Percentiles rank a stretch among this genome's conserved stretches.
These are phyloP conservation scores for Torymus auratus DNA, from an alignment of 2,888 invertebrate genomes.

Conservation along the genomic window DNA sequence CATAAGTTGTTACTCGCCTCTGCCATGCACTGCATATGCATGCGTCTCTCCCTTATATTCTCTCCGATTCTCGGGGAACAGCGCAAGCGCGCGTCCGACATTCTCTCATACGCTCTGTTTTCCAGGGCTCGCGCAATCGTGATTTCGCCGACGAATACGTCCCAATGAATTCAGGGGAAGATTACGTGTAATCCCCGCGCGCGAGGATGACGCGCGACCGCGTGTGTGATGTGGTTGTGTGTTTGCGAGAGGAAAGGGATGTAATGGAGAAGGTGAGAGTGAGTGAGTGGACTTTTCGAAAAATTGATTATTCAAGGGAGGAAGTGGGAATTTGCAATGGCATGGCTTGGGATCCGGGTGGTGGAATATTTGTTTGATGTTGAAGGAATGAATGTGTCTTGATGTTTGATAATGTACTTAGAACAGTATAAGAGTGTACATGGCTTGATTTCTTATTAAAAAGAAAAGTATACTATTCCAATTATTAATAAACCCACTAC, in stretches of 20 bases:
- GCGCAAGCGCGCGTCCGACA: neutral
- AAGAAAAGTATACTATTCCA: too few species aligned
- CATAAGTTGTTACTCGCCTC: conserved; percentile 73
- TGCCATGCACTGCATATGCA: conserved; percentile 74
- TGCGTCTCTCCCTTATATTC: conserved; percentile 60
- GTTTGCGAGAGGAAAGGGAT: too few species aligned
- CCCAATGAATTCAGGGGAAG: conserved; percentile 13
- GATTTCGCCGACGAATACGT: conserved; percentile 11
- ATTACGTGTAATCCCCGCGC: conserved; percentile 2
- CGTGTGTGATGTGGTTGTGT: neutral
- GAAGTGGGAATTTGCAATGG: neutral
- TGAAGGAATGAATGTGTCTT: too few species aligned
- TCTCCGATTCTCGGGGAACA: conserved; percentile 13
- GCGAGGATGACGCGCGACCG: neutral
- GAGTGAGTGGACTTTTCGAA: conserved; percentile 1
- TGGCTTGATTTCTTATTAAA: too few species aligned
- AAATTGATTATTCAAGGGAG: conserved; percentile 4
- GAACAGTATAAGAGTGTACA: too few species aligned
- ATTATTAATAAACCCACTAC: too few species aligned
- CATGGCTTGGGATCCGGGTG: too few species aligned
- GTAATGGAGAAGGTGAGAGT: too few species aligned
- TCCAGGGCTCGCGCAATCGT: conserved; percentile 20
- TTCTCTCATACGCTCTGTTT: conserved; percentile 11
- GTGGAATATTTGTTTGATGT: too few species aligned
- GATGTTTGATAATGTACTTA: too few species aligned